Base-by-base conservation (phyloP, 2,797 vertebrate species). In the Sebastes minor region DNA sequence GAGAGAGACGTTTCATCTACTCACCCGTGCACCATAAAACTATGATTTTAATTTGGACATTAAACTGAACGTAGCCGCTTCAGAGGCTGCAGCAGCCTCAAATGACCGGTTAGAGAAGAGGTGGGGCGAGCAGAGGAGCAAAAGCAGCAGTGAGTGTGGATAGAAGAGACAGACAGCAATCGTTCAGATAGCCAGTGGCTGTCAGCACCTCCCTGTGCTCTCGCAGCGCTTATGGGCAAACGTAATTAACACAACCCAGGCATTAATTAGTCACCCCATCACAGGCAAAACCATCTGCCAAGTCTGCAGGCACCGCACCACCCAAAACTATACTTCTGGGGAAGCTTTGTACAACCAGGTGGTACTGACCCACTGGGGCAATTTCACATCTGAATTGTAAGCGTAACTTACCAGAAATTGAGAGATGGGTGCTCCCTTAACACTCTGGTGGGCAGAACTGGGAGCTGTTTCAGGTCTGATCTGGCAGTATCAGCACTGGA, bases 371-470 rank as follows among this genome's bases (percentile, higher is more conserved):
- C 46, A 57, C 14, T 30, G 30, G 46, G 66, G 57, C 16, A 20
- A 73, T 76, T n/a, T 74, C 23, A 76, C 63, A 56, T 25, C 49
- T 55, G 42, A 71, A 53, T 28, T 49, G 22, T 63, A 25, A 49
- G 35, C 1, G 30, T 35, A 70, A 82, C 93, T 95, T 95, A 99
- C 98, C 99, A 99, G 89, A 97, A 99, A 67, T 97, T 95, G 0
- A 99, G 96, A 2, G 99, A 99, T 0, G 99, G 99, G 76, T 99
- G 99, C 60, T 99, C 98, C 91, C 97, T 97, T 63, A 99, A 94
- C 0, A 99, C 98, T 88, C 95, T 96, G 52, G 98, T 99, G 64
- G 99, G 98, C 80, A 99, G 95, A 64, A 96, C 94, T 2, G 97
- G 97, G 53, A 99, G 95, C 0, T 97, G 96, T 94, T 98, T 99